Percentiles rank a stretch among this genome's conserved stretches.
Conservation (phyloP, 1,140 invertebrate species). For the Portunus trituberculatus region DNA sequence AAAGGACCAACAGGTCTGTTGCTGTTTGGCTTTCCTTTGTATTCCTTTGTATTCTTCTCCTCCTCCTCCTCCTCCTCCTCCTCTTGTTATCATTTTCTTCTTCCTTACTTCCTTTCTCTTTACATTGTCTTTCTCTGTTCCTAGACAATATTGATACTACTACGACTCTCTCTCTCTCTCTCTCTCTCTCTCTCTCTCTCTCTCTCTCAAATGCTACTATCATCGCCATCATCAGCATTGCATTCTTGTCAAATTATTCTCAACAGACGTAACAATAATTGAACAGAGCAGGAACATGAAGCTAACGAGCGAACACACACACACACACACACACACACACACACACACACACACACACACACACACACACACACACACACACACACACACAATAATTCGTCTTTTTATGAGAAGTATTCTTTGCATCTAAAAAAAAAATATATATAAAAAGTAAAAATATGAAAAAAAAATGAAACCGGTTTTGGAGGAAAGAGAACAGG, state of each 20-base stretch:
- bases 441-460: no score
- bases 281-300: neutral
- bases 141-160: neutral
- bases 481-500: neutral
- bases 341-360: slow-evolving; percentile 4
- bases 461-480: no score
- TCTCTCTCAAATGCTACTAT: neutral
- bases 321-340: slow-evolving; percentile 40
- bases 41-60: no score
- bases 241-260: no score
- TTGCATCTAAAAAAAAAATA: no score
- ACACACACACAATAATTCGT: neutral
- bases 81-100: no score
- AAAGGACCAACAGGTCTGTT: no score
- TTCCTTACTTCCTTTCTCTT: neutral
- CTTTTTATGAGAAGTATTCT: neutral
- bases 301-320: neutral
- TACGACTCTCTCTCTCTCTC: no score
- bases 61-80: no score
- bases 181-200: neutral
- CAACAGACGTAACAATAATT: no score
- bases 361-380: slow-evolving; percentile 24
- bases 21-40: no score
- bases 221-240: neutral
- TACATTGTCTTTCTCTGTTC: neutral